Percentiles rank a stretch among this genome's conserved stretches.
phyloP scores from a whole-genome alignment of 2,797 vertebrate genomes.

The Perdix hodgsoniae region DNA sequence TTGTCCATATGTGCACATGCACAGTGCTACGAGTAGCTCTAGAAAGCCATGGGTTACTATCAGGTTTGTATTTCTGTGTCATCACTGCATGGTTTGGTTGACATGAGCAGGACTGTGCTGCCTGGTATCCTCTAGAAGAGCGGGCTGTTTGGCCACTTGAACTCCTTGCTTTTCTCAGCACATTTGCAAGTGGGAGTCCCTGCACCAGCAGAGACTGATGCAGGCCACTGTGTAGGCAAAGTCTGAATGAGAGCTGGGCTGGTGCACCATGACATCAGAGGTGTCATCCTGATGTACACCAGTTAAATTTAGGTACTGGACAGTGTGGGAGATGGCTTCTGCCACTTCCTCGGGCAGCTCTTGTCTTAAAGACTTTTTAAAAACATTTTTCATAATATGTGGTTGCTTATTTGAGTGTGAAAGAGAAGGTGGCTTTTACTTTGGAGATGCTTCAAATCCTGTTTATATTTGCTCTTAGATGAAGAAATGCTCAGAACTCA shows the following conservation, averaged over 20 bases:
- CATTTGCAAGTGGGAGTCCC: neutral
- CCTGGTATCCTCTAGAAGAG: neutral
- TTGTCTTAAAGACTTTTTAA: neutral
- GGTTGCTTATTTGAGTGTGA: neutral
- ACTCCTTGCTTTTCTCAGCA: neutral
- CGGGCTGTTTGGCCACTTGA: neutral
- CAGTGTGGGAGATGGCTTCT: neutral
- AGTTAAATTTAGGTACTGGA: neutral
- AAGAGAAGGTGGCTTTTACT: neutral
- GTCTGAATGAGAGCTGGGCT: neutral
- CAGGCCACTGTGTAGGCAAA: neutral
- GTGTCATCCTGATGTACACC: no score
- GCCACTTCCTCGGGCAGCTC: neutral
- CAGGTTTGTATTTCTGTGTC: neutral
- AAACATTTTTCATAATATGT: neutral
- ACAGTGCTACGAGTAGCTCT: neutral
- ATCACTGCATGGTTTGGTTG: neutral
- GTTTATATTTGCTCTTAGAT: neutral
- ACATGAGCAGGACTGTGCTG: fast-evolving
- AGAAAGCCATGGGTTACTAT: neutral
- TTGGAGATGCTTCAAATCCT: neutral
- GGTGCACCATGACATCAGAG: fast-evolving
- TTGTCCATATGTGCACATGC: neutral
- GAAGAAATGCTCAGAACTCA: neutral
- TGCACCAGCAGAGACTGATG: fast-evolving